Evolutionary conservation across 2,797 vertebrate genomes (phyloP), one percentile per base, ranked within the genome.

Genomic region (Catharus ustulatus): DNA sequence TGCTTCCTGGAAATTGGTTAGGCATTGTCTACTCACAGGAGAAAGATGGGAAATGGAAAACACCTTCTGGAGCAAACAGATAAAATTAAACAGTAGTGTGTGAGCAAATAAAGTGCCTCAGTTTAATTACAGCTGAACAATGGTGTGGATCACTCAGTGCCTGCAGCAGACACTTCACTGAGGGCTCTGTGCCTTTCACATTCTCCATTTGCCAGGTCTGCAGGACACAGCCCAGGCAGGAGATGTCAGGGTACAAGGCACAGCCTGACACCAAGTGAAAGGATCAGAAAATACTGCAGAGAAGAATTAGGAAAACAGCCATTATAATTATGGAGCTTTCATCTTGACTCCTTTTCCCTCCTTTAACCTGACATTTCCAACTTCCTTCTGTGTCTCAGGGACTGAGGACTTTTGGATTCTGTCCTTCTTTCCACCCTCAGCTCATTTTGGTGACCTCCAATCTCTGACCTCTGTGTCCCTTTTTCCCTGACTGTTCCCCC

Each of bases 11-110:
- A 83, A 92, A 94, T 95, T 92, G 90, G 84, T 66, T 86, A 34
- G 75, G 84, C 54, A 74, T 92, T 92, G 90, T 89, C 72, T 95
- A 14, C 68, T 85, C 87, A 14, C 34, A 21, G 64, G 68, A 95
- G 78, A 87, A 38, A 2, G 59, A 21, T 48, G 84, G 64, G 84
- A 43, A 95, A 85, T 91, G 84, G 87, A 92, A 93, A 91, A 58
- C 82, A 91, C 79, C 66, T 95, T 72, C 94, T 96, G 95, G 92
- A 92, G 92, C 96, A 94, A 96, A 93, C 84, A 95, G 93, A 96
- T 94, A 95, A 84, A 93, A 95, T 91, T 58, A 80, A 93, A 66
- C 84, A 84, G 84, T 42, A 55, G 84, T 79, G 84, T 86, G 38
- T 89, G 92, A 89, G 92, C 89, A 94, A 95, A 94, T 94, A 85